A percentile compares a stretch with the other conserved stretches of the same genome.
Evolutionary conservation across 2,888 invertebrate genomes (phyloP).

Genomic region (Byasa hedistus): DNA sequence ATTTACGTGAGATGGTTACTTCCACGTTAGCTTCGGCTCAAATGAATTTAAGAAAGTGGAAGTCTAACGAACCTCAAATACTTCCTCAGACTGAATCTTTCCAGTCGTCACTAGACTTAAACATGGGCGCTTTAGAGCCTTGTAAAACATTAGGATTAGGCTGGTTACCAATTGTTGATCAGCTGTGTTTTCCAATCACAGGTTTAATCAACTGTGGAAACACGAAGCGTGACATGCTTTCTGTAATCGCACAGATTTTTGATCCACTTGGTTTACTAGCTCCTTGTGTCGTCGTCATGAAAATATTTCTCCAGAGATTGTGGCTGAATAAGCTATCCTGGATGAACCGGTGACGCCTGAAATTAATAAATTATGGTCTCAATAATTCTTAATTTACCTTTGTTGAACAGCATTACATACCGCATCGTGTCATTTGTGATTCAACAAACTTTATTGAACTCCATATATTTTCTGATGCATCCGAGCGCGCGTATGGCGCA

Average conservation of each 20-base stretch:
- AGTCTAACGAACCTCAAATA: conserved; percentile 33
- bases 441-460: conserved; percentile 31
- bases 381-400: conserved; percentile 17
- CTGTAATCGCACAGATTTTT: conserved; percentile 31
- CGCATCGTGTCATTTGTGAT: conserved; percentile 35
- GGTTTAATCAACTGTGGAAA: background rate
- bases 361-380: background rate
- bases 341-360: background rate
- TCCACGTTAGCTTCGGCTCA: conserved; percentile 33
- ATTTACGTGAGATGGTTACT: conserved; percentile 30
- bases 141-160: conserved; percentile 21
- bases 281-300: background rate
- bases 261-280: conserved; percentile 22
- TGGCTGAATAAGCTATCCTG: conserved; percentile 1
- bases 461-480: conserved; percentile 35
- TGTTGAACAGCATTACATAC: conserved; percentile 34
- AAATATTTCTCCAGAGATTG: background rate
- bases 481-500: conserved; percentile 40
- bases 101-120: conserved; percentile 25
- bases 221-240: conserved; percentile 27
- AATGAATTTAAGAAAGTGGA: conserved; percentile 33
- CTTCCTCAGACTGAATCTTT: background rate
- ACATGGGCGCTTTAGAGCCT: conserved; percentile 1
- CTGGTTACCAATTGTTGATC: conserved; percentile 21
- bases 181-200: conserved; percentile 23